A percentile compares a stretch with the other conserved stretches of the same genome.
Conservation (phyloP, 2,888 invertebrate species). For the Peribatodes rhomboidaria region DNA sequence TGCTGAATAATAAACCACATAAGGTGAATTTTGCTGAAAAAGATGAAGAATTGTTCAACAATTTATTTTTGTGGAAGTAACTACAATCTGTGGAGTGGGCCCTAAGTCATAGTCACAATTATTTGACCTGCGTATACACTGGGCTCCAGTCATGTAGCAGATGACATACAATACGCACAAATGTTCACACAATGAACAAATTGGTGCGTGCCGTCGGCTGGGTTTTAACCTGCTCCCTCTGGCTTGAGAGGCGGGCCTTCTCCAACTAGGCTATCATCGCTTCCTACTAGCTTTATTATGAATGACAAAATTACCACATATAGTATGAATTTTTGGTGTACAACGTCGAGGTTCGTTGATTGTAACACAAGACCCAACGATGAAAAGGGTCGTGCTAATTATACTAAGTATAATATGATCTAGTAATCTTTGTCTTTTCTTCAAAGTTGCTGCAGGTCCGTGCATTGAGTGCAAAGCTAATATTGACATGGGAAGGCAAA, state of each 20-base stretch:
- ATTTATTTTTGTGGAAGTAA: too few relatives aligned
- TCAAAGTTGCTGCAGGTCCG: conserved; percentile 1
- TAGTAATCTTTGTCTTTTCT: not conserved
- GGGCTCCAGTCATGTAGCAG: too few relatives aligned
- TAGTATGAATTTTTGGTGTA: not conserved
- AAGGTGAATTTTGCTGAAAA: conserved; percentile 4
- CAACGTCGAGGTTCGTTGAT: not conserved
- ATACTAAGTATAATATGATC: conserved; percentile 6
- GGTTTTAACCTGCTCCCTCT: too few relatives aligned
- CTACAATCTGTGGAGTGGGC: too few relatives aligned
- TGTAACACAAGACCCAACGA: not conserved
- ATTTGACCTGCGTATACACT: too few relatives aligned
- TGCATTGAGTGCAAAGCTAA: conserved; percentile 5
- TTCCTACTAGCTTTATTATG: too few relatives aligned
- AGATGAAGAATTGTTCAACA: not conserved
- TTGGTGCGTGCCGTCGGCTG: too few relatives aligned
- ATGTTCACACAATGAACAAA: too few relatives aligned
- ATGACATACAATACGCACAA: too few relatives aligned
- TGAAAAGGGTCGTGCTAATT: not conserved
- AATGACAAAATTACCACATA: not conserved
- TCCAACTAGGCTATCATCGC: too few relatives aligned
- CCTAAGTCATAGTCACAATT: too few relatives aligned
- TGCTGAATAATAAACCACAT: not conserved
- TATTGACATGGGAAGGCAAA: conserved; percentile 1
- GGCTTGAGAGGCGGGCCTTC: too few relatives aligned